phyloP scores from a whole-genome alignment of 2,888 invertebrate species.

The Eupithecia inturbata region DNA sequence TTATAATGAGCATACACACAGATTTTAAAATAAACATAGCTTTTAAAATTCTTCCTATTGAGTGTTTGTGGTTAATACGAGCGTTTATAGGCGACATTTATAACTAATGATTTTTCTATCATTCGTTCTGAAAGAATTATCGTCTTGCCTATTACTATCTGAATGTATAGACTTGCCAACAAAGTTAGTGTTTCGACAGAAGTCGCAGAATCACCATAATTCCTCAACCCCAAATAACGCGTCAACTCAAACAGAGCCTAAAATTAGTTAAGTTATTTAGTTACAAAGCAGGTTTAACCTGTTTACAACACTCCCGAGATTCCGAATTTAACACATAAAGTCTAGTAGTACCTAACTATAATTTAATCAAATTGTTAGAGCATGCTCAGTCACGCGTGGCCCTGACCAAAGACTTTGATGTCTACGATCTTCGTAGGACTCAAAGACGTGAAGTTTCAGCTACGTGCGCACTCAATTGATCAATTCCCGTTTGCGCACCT shows the following conservation, averaged over 20 bases:
- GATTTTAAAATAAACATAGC: neutral
- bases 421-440: constrained; percentile 36
- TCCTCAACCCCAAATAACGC: constrained; percentile 21
- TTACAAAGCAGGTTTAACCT: constrained; percentile 30
- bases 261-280: constrained; percentile 36
- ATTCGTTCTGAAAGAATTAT: too few species aligned
- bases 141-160: too few species aligned
- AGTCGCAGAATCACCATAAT: constrained; percentile 21
- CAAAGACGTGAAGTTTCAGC: constrained; percentile 27
- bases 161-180: neutral
- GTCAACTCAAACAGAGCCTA: constrained; percentile 32
- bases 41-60: neutral
- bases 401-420: constrained; percentile 38
- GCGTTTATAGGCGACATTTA: too few species aligned
- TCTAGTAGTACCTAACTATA: too few species aligned
- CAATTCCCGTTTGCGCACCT: too few species aligned
- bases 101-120: too few species aligned
- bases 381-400: constrained; percentile 24
- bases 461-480: too few species aligned
- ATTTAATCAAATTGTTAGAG: constrained; percentile 28
- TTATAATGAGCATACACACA: neutral
- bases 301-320: constrained; percentile 23
- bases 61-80: neutral
- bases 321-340: constrained; percentile 11
- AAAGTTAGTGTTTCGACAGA: constrained; percentile 9